Evolutionary conservation across 2,888 invertebrate genomes (phyloP), one percentile per base, ranked within the genome.

Genomic region (Polyommatus icarus): DNA sequence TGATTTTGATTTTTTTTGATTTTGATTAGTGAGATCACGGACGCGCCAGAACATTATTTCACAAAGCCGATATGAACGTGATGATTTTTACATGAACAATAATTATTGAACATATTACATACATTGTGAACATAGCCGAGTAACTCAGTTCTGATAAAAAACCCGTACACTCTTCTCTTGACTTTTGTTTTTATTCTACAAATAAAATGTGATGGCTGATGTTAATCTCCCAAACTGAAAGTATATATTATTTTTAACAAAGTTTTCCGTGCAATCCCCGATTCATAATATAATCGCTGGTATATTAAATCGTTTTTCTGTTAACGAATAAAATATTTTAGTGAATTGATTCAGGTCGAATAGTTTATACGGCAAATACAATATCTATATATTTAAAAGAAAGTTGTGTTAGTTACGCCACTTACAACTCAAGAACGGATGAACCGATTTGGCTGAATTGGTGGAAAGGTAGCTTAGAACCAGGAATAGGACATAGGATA

Each of bases 151-250:
- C 15, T 3, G 59, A 1, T 54, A 54, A 54, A 59, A 67, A 15
- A 4, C 15, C 29, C 3, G 12, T 29, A 12, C 15, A 12, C 29
- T 10, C 67, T 6, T 4, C 29, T 10, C 67, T 6, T 4, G 67
- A 15, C 67, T 6, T 7, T 1, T 1, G 10, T 29, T 15, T 67
- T 40, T 67, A 67, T 1, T n/a, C n/a, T 29, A 29, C 67, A 67
- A 67, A 67, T 29, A 29, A 67, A 67, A 67, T 15, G 67, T 67
- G 29, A 67, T n/a, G n/a, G n/a, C n/a, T n/a, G n/a, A n/a, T 10
- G 4, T 67, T 54, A 20, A 1, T 20, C 59, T 59, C n/a, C 20
- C 8, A 20, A 59, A 59, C 59, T 59, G 8, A 59, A 59, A 36
- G 6, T 36, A 36, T 36, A 36, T 6, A 36, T 36, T 6, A 36